Percentiles rank a stretch among this genome's conserved stretches.
These are phyloP conservation scores for Augochlorella aurata DNA, from an alignment of 2,888 invertebrate species.

Conservation along the genomic window DNA sequence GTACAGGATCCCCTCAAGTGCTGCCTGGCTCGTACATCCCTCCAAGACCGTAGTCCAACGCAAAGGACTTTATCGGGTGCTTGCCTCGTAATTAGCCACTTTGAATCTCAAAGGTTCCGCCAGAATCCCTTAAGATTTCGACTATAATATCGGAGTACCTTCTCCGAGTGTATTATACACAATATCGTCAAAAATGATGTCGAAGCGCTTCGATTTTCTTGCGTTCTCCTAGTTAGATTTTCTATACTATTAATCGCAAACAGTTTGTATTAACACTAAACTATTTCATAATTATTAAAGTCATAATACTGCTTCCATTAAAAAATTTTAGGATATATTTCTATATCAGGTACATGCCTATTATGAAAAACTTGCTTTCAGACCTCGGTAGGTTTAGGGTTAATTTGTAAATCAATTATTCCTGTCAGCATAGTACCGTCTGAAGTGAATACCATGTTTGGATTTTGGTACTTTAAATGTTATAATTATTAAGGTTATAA, in stretches of 20 bases:
- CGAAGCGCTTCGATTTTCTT: background rate
- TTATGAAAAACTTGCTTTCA: too few species aligned
- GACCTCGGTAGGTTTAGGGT: too few species aligned
- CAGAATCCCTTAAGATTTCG: conserved; percentile 53
- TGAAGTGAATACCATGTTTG: too few species aligned
- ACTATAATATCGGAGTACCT: conserved; percentile 31
- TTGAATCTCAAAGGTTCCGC: conserved; percentile 66
- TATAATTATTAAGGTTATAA: too few species aligned
- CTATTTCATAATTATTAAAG: too few species aligned
- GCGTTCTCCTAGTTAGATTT: background rate
- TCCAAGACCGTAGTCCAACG: conserved; percentile 69
- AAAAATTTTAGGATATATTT: too few species aligned
- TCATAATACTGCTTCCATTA: too few species aligned
- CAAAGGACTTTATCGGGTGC: conserved; percentile 74
- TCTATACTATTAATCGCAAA: background rate
- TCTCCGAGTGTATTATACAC: conserved; percentile 29
- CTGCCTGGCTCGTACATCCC: conserved; percentile 69
- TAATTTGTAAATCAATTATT: too few species aligned
- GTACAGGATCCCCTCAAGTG: conserved; percentile 70
- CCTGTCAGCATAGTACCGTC: too few species aligned
- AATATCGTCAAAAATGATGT: background rate
- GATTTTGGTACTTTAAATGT: too few species aligned
- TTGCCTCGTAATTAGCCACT: conserved; percentile 73
- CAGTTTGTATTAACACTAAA: too few species aligned
- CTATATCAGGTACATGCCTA: too few species aligned